These are phyloP conservation scores for Halcyon smyrnensis DNA, from an alignment of 2,797 vertebrate genomes.

Conservation along the genomic window DNA sequence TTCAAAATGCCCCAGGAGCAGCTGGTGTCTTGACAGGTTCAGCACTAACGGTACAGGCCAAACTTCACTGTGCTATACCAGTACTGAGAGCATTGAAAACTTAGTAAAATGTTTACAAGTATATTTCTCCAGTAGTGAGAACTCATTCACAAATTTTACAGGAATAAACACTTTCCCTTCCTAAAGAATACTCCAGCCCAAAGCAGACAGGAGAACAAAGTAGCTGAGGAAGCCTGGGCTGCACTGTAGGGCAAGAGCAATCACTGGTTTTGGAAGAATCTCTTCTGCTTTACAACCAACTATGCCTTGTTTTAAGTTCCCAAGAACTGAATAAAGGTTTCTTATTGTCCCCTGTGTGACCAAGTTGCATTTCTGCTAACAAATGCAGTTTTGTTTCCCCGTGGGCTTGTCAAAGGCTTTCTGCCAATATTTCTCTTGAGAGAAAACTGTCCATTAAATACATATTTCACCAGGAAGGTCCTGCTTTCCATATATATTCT, in stretches of 20 bases:
- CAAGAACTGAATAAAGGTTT: background rate
- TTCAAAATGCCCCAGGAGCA: background rate
- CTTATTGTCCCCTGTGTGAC: background rate
- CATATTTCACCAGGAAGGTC: background rate
- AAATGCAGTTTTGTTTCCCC: background rate
- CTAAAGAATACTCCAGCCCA: background rate
- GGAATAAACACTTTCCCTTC: background rate
- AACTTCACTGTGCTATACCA: background rate
- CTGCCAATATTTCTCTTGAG: background rate
- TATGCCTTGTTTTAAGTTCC: background rate
- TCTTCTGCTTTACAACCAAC: background rate
- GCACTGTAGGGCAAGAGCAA: background rate
- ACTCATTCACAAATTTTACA: background rate
- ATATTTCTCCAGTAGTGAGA: background rate
- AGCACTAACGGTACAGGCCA: background rate
- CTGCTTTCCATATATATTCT: background rate
- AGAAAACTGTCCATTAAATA: background rate
- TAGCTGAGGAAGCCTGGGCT: background rate
- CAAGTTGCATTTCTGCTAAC: background rate
- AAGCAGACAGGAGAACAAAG: background rate
- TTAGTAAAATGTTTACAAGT: background rate
- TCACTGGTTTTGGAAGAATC: background rate
- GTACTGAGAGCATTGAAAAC: background rate
- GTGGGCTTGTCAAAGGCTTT: background rate
- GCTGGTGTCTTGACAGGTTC: background rate